Percentiles rank a stretch among this genome's conserved stretches.
Conservation (phyloP, 64 coral and sea anemone species). For the Cladopsammia gracilis region DNA sequence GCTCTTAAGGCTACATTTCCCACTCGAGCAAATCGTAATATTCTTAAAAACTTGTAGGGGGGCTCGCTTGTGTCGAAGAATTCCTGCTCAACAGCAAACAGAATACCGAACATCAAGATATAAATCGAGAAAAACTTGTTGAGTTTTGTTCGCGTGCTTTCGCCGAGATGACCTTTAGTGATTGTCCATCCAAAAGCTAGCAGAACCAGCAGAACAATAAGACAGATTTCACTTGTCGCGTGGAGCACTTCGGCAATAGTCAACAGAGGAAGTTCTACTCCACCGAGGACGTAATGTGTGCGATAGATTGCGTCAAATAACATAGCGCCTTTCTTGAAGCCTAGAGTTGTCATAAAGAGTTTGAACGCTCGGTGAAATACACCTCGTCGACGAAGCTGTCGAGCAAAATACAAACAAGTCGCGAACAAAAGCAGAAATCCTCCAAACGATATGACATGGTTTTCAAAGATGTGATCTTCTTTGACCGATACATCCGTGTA, state of each 20-base stretch:
- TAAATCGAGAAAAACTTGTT: conserved; percentile 56
- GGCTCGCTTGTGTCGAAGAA: not conserved
- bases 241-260: conserved; percentile 38
- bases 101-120: conserved; percentile 47
- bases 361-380: conserved; percentile 72
- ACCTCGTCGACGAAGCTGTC: conserved; percentile 23
- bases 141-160: conserved; percentile 30
- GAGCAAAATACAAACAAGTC: conserved; percentile 4
- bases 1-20: not conserved
- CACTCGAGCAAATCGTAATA: not conserved
- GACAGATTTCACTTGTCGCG: conserved; percentile 54
- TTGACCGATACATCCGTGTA: conserved; percentile 61
- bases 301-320: conserved; percentile 48
- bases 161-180: conserved; percentile 47
- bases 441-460: conserved; percentile 1
- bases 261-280: conserved; percentile 8
- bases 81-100: conserved; percentile 57
- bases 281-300: not conserved
- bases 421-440: conserved; percentile 8
- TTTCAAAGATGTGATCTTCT: conserved; percentile 40
- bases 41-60: no score
- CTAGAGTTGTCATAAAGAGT: conserved; percentile 61
- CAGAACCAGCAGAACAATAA: conserved; percentile 65
- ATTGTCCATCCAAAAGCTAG: conserved; percentile 84
- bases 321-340: conserved; percentile 53